These are phyloP conservation scores for Malacosoma neustria DNA, from an alignment of 2,888 invertebrate genomes.

Conservation along the genomic window DNA sequence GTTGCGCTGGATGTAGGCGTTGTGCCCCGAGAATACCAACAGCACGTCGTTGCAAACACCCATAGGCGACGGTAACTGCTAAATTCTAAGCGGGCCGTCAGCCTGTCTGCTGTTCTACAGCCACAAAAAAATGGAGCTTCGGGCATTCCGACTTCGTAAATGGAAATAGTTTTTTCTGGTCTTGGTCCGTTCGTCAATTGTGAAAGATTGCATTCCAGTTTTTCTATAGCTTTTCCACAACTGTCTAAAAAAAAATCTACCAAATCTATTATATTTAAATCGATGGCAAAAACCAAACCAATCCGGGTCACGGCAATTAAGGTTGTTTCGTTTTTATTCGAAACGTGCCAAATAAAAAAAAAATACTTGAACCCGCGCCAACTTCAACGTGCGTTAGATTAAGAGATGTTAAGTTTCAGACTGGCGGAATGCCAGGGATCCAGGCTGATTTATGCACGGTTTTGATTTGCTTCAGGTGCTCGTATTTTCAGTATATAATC, in stretches of 20 bases:
- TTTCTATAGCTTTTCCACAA: no score
- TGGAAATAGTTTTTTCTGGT: no score
- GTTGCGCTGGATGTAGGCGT: no score
- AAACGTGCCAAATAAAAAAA: constrained; percentile 56
- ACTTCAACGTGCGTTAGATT: constrained; percentile 47
- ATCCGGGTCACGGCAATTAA: constrained; percentile 60
- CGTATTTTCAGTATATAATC: not conserved
- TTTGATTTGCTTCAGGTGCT: not conserved
- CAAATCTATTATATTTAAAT: not conserved
- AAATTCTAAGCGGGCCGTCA: constrained; percentile 8
- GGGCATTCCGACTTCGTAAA: no score
- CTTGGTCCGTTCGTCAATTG: no score
- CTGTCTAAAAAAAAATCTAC: no score
- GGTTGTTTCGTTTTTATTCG: constrained; percentile 50
- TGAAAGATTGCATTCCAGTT: no score
- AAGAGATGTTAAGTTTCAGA: constrained; percentile 50
- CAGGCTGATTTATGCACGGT: constrained; percentile 37
- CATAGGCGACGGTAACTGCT: not conserved
- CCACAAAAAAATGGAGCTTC: not conserved
- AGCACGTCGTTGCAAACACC: not conserved
- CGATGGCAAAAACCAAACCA: constrained; percentile 12
- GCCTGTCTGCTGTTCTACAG: not conserved
- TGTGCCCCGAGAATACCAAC: no score
- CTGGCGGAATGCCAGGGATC: constrained; percentile 35
- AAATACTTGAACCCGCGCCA: constrained; percentile 50